These are phyloP conservation scores for Flabesymbios commensalis DNA, from an alignment of 2,888 invertebrate genomes.

Conservation along the genomic window DNA sequence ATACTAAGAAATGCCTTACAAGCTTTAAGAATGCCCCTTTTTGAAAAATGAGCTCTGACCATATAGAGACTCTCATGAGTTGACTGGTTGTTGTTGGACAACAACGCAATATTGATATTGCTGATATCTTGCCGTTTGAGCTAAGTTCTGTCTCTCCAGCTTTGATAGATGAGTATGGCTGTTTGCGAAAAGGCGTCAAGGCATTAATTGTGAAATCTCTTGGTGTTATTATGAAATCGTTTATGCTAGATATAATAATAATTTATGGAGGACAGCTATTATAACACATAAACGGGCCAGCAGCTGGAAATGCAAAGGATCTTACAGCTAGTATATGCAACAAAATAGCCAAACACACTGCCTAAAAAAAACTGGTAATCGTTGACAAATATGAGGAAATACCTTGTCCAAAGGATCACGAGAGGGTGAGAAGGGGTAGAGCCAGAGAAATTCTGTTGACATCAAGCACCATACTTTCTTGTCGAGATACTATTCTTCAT, in stretches of 20 bases:
- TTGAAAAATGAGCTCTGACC: too few relatives aligned
- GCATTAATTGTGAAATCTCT: neutral
- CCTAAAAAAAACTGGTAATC: neutral
- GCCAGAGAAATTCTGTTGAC: neutral
- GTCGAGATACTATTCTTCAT: neutral
- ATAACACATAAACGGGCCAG: neutral
- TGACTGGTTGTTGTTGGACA: neutral
- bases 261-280: neutral
- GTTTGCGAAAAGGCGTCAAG: neutral
- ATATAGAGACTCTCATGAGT: conserved; percentile 1
- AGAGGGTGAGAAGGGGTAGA: neutral
- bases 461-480: neutral
- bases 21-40: too few relatives aligned
- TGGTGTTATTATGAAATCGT: too few relatives aligned
- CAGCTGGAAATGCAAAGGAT: neutral
- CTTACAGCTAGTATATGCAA: neutral
- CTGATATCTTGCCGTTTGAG: neutral
- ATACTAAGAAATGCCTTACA: too few relatives aligned
- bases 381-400: conserved; percentile 1
- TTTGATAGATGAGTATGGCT: neutral
- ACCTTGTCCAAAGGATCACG: neutral
- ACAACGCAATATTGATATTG: neutral
- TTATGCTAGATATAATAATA: neutral
- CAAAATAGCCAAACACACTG: neutral
- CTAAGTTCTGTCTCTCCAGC: neutral